Evolutionary conservation across 2,113 vertebrate genomes (phyloP).

Genomic region (Pheucticus melanocephalus): DNA sequence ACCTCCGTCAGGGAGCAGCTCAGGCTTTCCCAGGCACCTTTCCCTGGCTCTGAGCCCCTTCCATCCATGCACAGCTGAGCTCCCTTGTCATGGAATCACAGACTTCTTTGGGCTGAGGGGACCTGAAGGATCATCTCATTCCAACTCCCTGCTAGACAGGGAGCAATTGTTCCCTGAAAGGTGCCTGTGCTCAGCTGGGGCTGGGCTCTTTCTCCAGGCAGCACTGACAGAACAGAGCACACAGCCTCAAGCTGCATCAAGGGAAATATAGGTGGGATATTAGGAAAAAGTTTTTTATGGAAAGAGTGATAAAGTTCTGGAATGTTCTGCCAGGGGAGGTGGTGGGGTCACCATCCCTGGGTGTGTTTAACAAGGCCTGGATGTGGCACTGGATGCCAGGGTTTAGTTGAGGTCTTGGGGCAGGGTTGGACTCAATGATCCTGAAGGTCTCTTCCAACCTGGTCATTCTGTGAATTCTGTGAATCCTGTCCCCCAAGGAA

Average conservation of each 20-base stretch:
- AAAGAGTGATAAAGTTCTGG: background rate
- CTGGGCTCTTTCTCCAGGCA: background rate
- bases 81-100: background rate
- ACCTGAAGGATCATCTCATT: background rate
- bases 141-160: background rate
- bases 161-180: background rate
- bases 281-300: background rate
- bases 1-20: background rate
- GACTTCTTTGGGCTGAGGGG: background rate
- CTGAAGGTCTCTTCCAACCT: background rate
- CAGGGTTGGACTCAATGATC: background rate
- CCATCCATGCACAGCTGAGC: background rate
- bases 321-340: background rate
- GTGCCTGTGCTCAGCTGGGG: background rate
- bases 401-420: background rate
- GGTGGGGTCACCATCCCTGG: background rate
- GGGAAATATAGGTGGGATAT: background rate
- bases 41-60: background rate
- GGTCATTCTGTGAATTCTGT: background rate
- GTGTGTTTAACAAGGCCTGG: background rate
- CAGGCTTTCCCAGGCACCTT: background rate
- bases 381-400: background rate
- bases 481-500: background rate
- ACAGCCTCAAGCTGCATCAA: background rate
- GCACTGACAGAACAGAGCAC: background rate